Evolutionary conservation across 2,888 invertebrate genomes (phyloP).

Genomic region (Cataglyphis altisquamis): DNA sequence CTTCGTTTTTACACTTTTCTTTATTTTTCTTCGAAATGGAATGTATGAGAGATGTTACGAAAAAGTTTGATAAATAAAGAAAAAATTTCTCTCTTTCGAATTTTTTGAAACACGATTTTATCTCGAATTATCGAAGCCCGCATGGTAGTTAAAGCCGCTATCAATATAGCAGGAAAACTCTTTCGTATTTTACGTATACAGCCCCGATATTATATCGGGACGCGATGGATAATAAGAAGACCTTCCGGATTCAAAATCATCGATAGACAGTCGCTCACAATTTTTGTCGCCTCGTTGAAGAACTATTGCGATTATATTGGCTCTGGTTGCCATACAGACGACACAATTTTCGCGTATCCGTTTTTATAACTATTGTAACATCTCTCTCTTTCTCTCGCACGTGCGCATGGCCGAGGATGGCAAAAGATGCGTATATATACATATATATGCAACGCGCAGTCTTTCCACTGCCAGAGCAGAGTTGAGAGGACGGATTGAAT

Average conservation of each 20-base stretch:
- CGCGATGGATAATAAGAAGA: not conserved
- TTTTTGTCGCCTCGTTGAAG: slow-evolving; percentile 2
- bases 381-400: slow-evolving; percentile 37
- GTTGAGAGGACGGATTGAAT: slow-evolving; percentile 42
- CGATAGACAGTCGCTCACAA: slow-evolving; percentile 10
- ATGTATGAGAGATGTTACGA: not conserved
- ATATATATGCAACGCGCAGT: not conserved
- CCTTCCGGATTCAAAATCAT: slow-evolving; percentile 1
- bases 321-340: not conserved
- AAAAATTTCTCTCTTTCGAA: not conserved
- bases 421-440: not conserved
- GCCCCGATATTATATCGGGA: not conserved
- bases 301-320: not conserved
- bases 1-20: not conserved
- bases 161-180: not conserved
- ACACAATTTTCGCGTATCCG: slow-evolving; percentile 26
- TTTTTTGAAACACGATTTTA: not conserved
- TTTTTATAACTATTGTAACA: slow-evolving; percentile 63
- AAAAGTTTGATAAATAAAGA: not conserved
- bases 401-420: not conserved
- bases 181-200: not conserved
- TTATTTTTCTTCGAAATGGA: not conserved
- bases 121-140: not conserved
- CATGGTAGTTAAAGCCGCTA: not conserved
- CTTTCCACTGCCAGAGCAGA: not conserved